Evolutionary conservation across 2,113 vertebrate species (phyloP).

Genomic region (Forbesichthys papilliferus): DNA sequence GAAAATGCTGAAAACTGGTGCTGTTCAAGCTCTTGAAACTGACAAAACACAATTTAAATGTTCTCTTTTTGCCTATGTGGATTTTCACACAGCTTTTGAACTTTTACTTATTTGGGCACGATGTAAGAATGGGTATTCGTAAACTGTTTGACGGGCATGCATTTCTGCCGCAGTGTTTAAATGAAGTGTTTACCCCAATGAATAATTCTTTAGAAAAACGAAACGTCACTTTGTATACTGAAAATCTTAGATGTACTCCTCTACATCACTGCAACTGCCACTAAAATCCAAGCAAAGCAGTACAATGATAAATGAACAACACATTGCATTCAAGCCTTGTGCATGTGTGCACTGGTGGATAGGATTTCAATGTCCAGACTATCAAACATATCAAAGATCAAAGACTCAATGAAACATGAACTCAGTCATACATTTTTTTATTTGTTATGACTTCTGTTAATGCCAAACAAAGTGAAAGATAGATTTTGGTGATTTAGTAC

Average conservation of each 20-base stretch:
- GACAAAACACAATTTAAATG: slow-evolving; percentile 11
- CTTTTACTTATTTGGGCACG: slow-evolving; percentile 17
- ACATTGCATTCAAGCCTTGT: slow-evolving; percentile 9
- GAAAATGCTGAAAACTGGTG: neutral
- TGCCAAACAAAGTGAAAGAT: neutral
- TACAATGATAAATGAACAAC: slow-evolving; percentile 24
- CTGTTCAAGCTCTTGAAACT: neutral
- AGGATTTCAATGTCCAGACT: too few relatives aligned
- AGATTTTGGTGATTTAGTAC: neutral
- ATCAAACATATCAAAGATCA: neutral
- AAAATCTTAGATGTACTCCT: slow-evolving; percentile 36
- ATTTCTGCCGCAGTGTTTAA: slow-evolving; percentile 51
- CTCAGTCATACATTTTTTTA: neutral
- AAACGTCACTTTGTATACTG: slow-evolving; percentile 60
- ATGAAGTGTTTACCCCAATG: slow-evolving; percentile 60
- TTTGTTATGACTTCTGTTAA: neutral
- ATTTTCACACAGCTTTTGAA: slow-evolving; percentile 34
- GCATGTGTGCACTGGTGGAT: too few relatives aligned
- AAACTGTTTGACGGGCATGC: slow-evolving; percentile 68
- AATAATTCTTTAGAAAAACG: slow-evolving; percentile 63
- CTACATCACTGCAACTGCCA: slow-evolving; percentile 31
- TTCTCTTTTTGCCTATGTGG: neutral
- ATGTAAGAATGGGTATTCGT: slow-evolving; percentile 54
- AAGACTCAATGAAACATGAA: neutral
- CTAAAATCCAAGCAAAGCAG: slow-evolving; percentile 40